A percentile compares a stretch with the other conserved stretches of the same genome.
These are phyloP conservation scores for Neoaliturus tenellus DNA, from an alignment of 2,888 invertebrate species.

Conservation along the genomic window DNA sequence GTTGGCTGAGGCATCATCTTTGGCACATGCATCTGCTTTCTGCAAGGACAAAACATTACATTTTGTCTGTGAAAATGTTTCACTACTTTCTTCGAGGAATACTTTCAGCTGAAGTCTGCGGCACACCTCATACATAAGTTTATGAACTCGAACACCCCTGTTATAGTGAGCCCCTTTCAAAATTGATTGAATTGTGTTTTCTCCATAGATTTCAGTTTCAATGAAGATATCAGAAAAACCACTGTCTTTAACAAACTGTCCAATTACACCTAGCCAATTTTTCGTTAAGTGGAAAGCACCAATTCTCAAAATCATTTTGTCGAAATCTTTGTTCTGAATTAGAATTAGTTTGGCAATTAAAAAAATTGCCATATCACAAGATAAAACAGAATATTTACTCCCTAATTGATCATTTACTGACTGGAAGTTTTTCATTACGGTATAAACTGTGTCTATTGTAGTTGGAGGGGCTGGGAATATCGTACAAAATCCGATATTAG, in stretches of 20 bases:
- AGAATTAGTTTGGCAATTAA: slow-evolving; percentile 28
- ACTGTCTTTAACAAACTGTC: slow-evolving; percentile 15
- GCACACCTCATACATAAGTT: too few species aligned
- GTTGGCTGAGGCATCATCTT: neutral
- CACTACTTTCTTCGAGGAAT: too few species aligned
- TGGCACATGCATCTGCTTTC: neutral
- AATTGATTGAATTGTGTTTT: too few species aligned
- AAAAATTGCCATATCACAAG: slow-evolving; percentile 34
- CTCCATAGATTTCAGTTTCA: slow-evolving; percentile 28
- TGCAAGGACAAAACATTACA: too few species aligned
- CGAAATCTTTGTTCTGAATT: neutral
- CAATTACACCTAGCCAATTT: slow-evolving; percentile 24
- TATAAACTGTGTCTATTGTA: neutral
- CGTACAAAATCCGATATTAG: slow-evolving; percentile 16
- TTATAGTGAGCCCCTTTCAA: too few species aligned
- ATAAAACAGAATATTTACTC: neutral
- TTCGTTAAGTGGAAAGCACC: slow-evolving; percentile 33
- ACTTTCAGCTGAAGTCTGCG: too few species aligned
- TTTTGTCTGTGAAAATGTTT: too few species aligned
- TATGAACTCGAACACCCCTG: too few species aligned
- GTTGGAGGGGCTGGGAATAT: neutral
- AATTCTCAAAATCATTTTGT: neutral
- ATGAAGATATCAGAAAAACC: slow-evolving; percentile 25
- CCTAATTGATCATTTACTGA: slow-evolving; percentile 1
- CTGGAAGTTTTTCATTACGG: slow-evolving; percentile 19